Evolutionary conservation across 2,797 vertebrate genomes (phyloP), one percentile per base, ranked within the genome.

Genomic region (Pampus argenteus): DNA sequence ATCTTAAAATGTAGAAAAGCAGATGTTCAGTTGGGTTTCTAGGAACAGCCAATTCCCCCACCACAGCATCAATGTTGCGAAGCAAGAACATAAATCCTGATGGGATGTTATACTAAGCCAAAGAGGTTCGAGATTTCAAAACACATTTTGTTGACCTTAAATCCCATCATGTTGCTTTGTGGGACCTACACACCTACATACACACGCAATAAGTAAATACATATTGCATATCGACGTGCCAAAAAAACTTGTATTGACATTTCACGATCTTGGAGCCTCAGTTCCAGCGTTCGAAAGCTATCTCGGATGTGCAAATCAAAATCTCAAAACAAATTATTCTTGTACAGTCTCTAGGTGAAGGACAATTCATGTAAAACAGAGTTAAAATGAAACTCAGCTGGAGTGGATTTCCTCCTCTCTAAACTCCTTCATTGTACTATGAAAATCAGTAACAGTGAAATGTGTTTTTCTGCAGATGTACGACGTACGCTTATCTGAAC

Each of bases 11-110:
- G 29, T 42, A 28, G n/a, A n/a, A n/a, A 79, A 83, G 71, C 83
- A 86, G 82, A 88, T 89, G 81, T 84, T 71, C 64, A 58, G 25
- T 52, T 44, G 38, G 18, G 47, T 65, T 62, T 64, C 50, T 25
- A n/a, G 74, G 34, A 29, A 18, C 11, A 63, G 74, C 76, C 73
- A 55, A 51, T 49, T 34, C 45, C 47, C 47, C 52, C 47, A 51
- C 29, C 44, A 23, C 31, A 22, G 60, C 34, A 52, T 55, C 66
- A 51, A 22, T 8, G n/a, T 23, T 44, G 55, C 77, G 40, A 60
- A 40, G 29, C 3, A 1, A 20, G 51, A 72, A 63, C 65, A 73
- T 79, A 63, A 64, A 73, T 76, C 66, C 18, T 81, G 38, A 69
- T 6, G 4, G 51, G 64, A 82, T 64, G 59, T 38, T 71, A 29